These are phyloP conservation scores for Lytechinus variegatus DNA, from an alignment of 35 echinoderm and acorn worm genomes.

Conservation along the genomic window DNA sequence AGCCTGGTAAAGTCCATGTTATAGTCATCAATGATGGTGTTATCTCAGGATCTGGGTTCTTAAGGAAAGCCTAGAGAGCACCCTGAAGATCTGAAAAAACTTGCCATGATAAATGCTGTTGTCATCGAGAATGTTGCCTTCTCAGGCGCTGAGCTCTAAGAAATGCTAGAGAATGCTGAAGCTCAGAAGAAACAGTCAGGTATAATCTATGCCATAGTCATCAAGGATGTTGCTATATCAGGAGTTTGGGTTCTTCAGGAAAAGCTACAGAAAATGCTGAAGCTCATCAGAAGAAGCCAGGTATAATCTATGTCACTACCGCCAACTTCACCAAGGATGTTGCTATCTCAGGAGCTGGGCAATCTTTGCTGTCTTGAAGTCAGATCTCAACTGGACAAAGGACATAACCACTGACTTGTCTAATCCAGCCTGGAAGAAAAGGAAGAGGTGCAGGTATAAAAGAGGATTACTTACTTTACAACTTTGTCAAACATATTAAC, in stretches of 20 bases:
- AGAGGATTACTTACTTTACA: neutral
- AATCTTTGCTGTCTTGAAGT: slow-evolving; percentile 99
- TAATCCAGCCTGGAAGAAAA: slow-evolving; percentile 71
- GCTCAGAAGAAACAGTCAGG: neutral
- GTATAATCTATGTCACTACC: neutral
- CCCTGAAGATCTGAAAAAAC: no score
- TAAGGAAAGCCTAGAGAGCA: no score
- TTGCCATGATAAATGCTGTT: neutral
- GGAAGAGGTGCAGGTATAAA: neutral
- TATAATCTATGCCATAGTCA: neutral
- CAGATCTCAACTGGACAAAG: slow-evolving; percentile 88
- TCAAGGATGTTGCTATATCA: neutral
- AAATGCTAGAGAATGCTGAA: no score
- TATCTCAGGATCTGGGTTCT: neutral
- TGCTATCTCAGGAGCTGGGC: slow-evolving; percentile 85
- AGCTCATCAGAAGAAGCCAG: neutral
- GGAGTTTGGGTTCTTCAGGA: neutral
- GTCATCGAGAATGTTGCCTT: neutral
- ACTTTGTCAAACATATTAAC: no score
- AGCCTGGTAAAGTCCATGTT: no score
- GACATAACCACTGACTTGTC: slow-evolving; percentile 85
- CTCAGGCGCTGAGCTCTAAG: neutral
- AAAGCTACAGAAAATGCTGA: no score
- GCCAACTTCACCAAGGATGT: neutral
- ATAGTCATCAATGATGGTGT: neutral